Evolutionary conservation across 1,140 invertebrate species (phyloP).

Genomic region (Magallana gigas): DNA sequence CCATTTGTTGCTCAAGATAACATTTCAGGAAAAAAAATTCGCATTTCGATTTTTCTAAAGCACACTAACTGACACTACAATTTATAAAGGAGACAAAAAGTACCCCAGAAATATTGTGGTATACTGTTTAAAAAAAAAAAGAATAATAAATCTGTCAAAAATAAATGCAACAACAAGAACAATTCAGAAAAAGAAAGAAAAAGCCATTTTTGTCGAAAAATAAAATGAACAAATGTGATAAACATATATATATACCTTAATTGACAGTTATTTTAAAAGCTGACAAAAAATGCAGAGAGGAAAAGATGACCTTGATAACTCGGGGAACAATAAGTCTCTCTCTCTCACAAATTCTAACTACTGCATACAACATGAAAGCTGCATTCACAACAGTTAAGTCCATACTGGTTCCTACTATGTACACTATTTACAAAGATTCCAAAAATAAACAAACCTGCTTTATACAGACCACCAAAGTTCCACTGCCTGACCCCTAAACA

Average conservation of each 20-base stretch:
- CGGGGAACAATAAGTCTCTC: constrained; percentile 17
- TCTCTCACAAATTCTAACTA: not conserved
- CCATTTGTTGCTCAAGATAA: not conserved
- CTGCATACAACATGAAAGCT: constrained; percentile 23
- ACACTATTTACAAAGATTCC: constrained; percentile 30
- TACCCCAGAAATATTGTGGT: not conserved
- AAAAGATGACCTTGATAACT: not conserved
- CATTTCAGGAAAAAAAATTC: not conserved
- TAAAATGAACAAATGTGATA: not conserved
- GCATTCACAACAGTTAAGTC: constrained; percentile 8
- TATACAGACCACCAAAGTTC: not conserved
- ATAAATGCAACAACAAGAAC: constrained; percentile 19
- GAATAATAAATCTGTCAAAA: constrained; percentile 3
- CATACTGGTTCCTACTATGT: constrained; percentile 14
- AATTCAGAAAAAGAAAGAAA: not conserved
- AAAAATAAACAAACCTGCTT: constrained; percentile 27
- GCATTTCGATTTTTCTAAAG: not conserved
- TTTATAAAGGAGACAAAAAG: not conserved
- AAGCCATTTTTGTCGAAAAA: not conserved
- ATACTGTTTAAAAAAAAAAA: not conserved
- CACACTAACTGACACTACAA: not conserved
- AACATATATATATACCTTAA: not conserved
- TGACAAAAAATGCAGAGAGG: not conserved
- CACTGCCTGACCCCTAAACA: not conserved
- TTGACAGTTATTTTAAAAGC: not conserved